Base-by-base conservation (phyloP, 1,140 invertebrate genomes). In the Drosophila pruinosa region DNA sequence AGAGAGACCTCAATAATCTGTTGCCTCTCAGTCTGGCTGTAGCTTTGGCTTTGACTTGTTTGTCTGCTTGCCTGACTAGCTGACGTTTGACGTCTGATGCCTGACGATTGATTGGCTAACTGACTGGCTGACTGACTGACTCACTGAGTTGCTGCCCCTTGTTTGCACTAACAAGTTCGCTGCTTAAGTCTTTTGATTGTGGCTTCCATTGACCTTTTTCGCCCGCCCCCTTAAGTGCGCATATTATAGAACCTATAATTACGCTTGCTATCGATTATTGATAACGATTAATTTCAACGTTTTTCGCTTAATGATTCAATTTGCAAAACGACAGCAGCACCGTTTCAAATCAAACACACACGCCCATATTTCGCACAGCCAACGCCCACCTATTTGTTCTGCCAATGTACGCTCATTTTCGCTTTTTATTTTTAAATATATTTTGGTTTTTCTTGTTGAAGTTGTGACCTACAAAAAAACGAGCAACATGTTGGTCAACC, bases 401-500 rank as follows among this genome's bases (percentile, higher is more conserved):
- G 56, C 43, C 17, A 8, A 24, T 6, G 15, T 17, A 12, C 15
- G n/a, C 31, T 19, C 28, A 36, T 53, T 31, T 53, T 36, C 28
- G 28, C 10, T 28, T 28, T 47, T 28, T n/a, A 6, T 31, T 21
- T 15, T 41, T 3, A n/a, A n/a, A n/a, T 3, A 26, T 28, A n/a
- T 53, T 36, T 54, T 54, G 7, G 0, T 17, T 14, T 10, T 31
- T 17, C 12, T 43, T 28, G 31, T 38, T 58, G 12, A 15, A 5
- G 14, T 54, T 56, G 63, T 90, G 89, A 89, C 89, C 89, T 90
- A 90, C 89, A 90, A 90, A 90, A n/a, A 52, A 79, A 72, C 56
- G 15, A 67, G 59, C 65, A 73, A 79, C 72, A 80, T 73, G 75
- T 82, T 90, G 89, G 89, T 76, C 89, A 90, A 83, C 89, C 75